Evolutionary conservation across 2,113 vertebrate genomes (phyloP), one percentile per base, ranked within the genome.

Genomic region (Takifugu flavidus): DNA sequence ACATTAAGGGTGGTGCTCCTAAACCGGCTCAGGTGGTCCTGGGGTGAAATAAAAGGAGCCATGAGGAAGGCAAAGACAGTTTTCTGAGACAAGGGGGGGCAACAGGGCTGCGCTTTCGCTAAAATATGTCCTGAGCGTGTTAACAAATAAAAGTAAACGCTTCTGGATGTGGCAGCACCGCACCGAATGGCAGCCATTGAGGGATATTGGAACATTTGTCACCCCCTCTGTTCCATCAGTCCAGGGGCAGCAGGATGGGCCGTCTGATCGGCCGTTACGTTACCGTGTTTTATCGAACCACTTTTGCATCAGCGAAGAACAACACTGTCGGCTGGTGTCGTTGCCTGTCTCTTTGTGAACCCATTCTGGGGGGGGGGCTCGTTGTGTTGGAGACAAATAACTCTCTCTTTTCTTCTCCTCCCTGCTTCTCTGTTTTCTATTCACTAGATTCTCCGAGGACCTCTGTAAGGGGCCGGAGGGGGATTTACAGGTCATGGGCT

Each of bases 251-350:
- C 55, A 62, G 49, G 53, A 20, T 29, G 28, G 20, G n/a, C 50
- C 7, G 26, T 53, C 62, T 62, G 57, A 20, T 73, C 49, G 71
- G 67, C 64, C 56, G 61, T 67, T 65, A 44, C 64, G 74, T 79
- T 76, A 57, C 60, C 56, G 11, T 72, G 74, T 80, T 82, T 78
- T 82, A 78, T 83, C 81, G 75, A 84, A 83, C 78, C 77, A 61
- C 79, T 46, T 62, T 57, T 65, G 43, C 71, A 75, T 82, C 73
- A 5, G 58, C 67, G 61, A 81, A 67, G 56, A 81, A 81, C 71
- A 60, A 59, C 14, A 49, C 55, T 58, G 63, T 67, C 82, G 66
- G 70, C 63, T 77, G 20, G 20, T 20, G 80, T 57, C 68, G 70
- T 34, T 53, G 73, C 71, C 59, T 3, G 5, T 69, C 63, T 75